Percentiles rank a stretch among this genome's conserved stretches.
Conservation (phyloP, 2,113 vertebrate genomes). For the Anguilla japonica region DNA sequence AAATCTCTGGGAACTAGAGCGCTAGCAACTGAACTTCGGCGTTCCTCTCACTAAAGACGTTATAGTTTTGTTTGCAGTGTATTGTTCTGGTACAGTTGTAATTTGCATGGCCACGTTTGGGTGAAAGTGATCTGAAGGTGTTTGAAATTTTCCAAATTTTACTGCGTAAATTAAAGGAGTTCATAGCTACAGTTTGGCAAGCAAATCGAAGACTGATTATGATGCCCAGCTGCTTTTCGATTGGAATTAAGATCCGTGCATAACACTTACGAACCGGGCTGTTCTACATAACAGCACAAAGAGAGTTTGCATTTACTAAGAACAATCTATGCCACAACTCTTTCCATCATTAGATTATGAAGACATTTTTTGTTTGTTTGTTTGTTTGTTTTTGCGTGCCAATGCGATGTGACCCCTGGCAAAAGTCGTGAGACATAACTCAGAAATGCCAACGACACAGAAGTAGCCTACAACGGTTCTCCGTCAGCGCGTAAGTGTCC, state of each 20-base stretch:
- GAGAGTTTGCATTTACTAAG: constrained; percentile 13
- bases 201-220: background rate
- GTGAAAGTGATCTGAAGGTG: background rate
- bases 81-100: no score
- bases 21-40: no score
- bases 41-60: no score
- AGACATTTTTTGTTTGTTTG: background rate
- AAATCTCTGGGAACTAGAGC: background rate
- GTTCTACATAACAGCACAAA: constrained; percentile 7
- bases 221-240: background rate
- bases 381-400: background rate
- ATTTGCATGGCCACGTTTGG: background rate
- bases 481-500: no score
- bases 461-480: no score
- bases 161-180: background rate
- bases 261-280: background rate
- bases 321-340: background rate
- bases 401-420: background rate
- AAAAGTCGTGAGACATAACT: background rate
- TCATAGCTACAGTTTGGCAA: background rate
- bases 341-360: background rate
- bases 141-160: background rate
- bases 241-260: background rate
- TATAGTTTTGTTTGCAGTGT: no score
- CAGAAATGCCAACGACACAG: no score